A percentile compares a stretch with the other conserved stretches of the same genome.
Evolutionary conservation across 2,888 invertebrate genomes (phyloP).

Genomic region (Stegophylla sp.): DNA sequence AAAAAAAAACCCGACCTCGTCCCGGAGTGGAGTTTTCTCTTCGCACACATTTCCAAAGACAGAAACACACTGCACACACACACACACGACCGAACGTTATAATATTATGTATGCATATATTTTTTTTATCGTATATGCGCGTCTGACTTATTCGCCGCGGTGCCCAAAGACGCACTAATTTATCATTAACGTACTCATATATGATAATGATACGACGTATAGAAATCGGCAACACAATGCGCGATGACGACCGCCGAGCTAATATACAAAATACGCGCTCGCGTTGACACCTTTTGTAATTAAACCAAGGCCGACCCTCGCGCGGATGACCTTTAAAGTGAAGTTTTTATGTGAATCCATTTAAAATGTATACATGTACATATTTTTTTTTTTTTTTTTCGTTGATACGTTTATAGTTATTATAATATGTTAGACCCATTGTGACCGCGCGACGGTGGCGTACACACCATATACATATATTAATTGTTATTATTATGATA

Average conservation of each 20-base stretch:
- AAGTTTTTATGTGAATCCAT: constrained; percentile 11
- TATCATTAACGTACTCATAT: neutral
- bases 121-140: no score
- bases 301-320: constrained; percentile 43
- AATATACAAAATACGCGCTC: neutral
- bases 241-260: constrained; percentile 13
- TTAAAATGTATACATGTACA: neutral
- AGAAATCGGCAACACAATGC: constrained; percentile 34
- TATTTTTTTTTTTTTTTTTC: constrained; percentile 2
- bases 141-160: no score
- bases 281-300: constrained; percentile 55
- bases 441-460: constrained; percentile 23
- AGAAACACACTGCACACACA: neutral
- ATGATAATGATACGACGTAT: neutral
- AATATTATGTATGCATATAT: neutral
- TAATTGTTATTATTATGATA: no score
- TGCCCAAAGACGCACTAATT: neutral
- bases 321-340: constrained; percentile 43
- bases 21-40: neutral
- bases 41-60: neutral
- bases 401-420: neutral
- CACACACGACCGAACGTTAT: no score
- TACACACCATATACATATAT: neutral
- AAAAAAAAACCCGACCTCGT: neutral
- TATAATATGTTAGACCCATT: constrained; percentile 32